Percentiles rank a stretch among this genome's conserved stretches.
phyloP scores from a whole-genome alignment of 2,113 vertebrate genomes.

The Hippocampus zosterae region DNA sequence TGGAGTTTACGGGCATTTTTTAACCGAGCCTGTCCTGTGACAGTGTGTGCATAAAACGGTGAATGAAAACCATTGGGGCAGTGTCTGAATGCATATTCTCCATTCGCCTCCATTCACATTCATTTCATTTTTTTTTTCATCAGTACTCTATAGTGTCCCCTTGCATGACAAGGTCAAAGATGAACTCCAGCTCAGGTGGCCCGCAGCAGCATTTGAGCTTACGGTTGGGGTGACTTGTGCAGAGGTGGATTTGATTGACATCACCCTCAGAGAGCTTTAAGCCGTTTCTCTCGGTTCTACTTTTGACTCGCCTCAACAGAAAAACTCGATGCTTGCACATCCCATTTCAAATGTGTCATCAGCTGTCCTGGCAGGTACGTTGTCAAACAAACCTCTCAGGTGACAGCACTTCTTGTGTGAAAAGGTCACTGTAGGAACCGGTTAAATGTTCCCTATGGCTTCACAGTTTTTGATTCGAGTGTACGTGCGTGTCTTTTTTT shows the following conservation, averaged over 20 bases:
- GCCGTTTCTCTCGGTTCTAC: conserved; percentile 23
- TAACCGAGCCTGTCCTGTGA: not conserved
- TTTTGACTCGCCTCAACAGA: conserved; percentile 36
- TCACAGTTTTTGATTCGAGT: conserved; percentile 52
- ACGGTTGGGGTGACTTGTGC: conserved; percentile 18
- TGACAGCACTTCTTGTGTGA: conserved; percentile 44
- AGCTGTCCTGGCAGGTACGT: conserved; percentile 53
- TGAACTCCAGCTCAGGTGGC: conserved; percentile 30
- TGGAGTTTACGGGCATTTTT: not conserved
- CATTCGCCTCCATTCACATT: no score
- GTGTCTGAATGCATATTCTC: not conserved
- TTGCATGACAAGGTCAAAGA: conserved; percentile 13
- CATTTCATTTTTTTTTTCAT: not conserved
- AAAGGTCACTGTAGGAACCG: conserved; percentile 61
- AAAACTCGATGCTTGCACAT: conserved; percentile 40
- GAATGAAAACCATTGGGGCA: not conserved
- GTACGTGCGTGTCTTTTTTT: conserved; percentile 5
- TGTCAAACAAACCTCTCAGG: conserved; percentile 55
- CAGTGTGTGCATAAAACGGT: not conserved
- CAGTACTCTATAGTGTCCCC: not conserved
- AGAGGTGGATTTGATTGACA: conserved; percentile 33
- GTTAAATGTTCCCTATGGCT: conserved; percentile 60
- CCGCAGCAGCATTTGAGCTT: conserved; percentile 23
- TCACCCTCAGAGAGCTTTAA: conserved; percentile 45
- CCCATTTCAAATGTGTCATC: conserved; percentile 64